These are phyloP conservation scores for Zelostemma sp. DNA, from an alignment of 1,140 invertebrate genomes.

Conservation along the genomic window DNA sequence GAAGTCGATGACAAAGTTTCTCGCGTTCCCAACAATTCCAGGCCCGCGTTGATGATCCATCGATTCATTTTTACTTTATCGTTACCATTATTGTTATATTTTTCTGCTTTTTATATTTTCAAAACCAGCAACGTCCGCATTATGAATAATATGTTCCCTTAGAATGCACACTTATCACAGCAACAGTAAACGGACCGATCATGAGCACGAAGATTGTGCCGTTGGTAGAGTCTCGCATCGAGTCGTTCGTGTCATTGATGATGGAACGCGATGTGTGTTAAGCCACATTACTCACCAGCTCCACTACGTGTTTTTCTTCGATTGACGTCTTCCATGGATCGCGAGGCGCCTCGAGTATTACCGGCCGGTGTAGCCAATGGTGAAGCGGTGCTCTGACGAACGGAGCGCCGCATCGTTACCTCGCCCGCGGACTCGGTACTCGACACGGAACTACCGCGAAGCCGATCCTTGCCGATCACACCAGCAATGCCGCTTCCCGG, in stretches of 20 bases:
- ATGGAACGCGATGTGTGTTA: conserved; percentile 35
- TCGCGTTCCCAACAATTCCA: too few relatives aligned
- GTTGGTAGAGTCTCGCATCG: too few relatives aligned
- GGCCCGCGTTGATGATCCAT: too few relatives aligned
- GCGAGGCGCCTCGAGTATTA: conserved; percentile 67
- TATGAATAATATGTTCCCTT: conserved; percentile 4
- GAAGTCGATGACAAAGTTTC: too few relatives aligned
- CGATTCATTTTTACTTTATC: too few relatives aligned
- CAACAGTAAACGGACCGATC: conserved; percentile 29
- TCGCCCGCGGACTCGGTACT: conserved; percentile 62
- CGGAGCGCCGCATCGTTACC: conserved; percentile 65
- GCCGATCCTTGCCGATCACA: conserved; percentile 62
- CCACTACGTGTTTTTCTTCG: conserved; percentile 69
- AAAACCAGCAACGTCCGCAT: not conserved
- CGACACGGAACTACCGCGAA: conserved; percentile 63
- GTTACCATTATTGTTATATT: too few relatives aligned
- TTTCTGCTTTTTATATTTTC: too few relatives aligned
- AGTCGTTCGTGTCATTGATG: conserved; percentile 34
- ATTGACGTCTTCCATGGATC: conserved; percentile 67
- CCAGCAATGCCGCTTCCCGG: conserved; percentile 43
- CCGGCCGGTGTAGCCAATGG: conserved; percentile 66
- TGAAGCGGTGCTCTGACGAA: conserved; percentile 66
- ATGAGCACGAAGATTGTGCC: conserved; percentile 4
- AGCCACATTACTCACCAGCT: conserved; percentile 64
- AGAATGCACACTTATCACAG: conserved; percentile 45